Conservation (phyloP, 35 echinoderm and acorn worm species). For the Heliocidaris tuberculata region DNA sequence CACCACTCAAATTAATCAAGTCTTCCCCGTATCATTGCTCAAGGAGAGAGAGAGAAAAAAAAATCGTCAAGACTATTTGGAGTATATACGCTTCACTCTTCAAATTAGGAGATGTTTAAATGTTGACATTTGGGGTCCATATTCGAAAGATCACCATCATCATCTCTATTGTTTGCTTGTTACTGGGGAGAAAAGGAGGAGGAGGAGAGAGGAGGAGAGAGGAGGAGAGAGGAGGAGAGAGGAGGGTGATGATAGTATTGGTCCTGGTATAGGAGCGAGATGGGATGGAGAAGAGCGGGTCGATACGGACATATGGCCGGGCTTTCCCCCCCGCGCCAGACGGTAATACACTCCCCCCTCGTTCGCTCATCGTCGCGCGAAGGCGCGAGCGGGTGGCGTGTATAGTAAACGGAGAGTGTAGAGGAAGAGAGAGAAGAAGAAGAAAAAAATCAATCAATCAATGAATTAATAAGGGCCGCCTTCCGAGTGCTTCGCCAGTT, state of each 20-base stretch:
- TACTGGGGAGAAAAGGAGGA: neutral
- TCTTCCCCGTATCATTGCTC: neutral
- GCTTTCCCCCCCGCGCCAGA: conserved; percentile 28
- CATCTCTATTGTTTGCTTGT: conserved; percentile 30
- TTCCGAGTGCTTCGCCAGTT: neutral
- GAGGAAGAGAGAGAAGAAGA: neutral
- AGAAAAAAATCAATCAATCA: conserved; percentile 45
- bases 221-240: neutral
- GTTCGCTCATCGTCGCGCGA: neutral
- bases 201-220: too few species aligned
- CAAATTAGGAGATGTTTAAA: conserved; percentile 53
- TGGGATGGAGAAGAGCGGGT: conserved; percentile 21
- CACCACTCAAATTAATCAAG: conserved; percentile 46
- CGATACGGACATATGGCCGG: conserved; percentile 31
- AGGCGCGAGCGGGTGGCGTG: neutral
- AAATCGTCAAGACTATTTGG: conserved; percentile 23
- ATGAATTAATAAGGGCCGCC: conserved; percentile 45
- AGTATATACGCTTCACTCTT: conserved; percentile 8
- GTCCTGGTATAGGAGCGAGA: neutral
- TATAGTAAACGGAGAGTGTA: neutral
- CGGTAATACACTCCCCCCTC: neutral
- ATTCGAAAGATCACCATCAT: conserved; percentile 17
- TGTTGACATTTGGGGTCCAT: conserved; percentile 45
- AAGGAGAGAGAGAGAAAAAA: neutral
- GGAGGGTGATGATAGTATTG: neutral